A percentile compares a stretch with the other conserved stretches of the same genome.
Evolutionary conservation across 1,140 invertebrate species (phyloP).

Genomic region (Gonioctena quinquepunctata): DNA sequence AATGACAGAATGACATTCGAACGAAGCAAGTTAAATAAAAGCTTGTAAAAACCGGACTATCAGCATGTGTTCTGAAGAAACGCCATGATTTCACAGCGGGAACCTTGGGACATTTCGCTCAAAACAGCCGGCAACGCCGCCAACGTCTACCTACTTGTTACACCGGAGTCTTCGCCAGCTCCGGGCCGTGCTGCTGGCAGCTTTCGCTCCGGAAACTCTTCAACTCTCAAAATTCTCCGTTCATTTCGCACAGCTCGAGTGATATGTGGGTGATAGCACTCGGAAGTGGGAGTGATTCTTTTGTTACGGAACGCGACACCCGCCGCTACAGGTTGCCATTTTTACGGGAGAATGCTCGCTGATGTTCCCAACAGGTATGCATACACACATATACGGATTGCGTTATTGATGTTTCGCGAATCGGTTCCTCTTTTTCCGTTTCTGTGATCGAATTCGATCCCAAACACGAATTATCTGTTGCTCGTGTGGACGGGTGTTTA

Average conservation of each 20-base stretch:
- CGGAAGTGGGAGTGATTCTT: not conserved
- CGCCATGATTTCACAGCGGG: not conserved
- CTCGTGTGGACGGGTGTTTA: not conserved
- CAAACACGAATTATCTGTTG: not conserved
- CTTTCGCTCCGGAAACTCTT: slow-evolving; percentile 5
- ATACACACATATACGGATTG: not conserved
- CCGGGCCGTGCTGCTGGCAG: slow-evolving; percentile 30
- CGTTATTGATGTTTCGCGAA: not conserved
- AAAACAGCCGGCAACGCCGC: too few species aligned
- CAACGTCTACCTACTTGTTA: slow-evolving; percentile 54
- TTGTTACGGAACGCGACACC: not conserved
- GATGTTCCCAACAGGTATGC: slow-evolving; percentile 4
- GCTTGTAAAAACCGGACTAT: too few species aligned
- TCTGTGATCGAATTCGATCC: not conserved
- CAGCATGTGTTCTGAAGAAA: not conserved
- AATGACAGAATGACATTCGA: too few species aligned
- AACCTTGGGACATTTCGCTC: not conserved
- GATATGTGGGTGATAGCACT: not conserved
- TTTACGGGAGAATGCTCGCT: not conserved
- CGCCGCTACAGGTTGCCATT: slow-evolving; percentile 17
- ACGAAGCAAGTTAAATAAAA: too few species aligned
- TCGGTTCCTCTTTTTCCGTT: too few species aligned
- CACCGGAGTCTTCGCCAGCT: slow-evolving; percentile 51
- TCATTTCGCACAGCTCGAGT: not conserved
- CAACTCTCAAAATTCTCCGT: not conserved